phyloP scores from a whole-genome alignment of 2,888 invertebrate genomes.

The Sinhomidia bicolor region DNA sequence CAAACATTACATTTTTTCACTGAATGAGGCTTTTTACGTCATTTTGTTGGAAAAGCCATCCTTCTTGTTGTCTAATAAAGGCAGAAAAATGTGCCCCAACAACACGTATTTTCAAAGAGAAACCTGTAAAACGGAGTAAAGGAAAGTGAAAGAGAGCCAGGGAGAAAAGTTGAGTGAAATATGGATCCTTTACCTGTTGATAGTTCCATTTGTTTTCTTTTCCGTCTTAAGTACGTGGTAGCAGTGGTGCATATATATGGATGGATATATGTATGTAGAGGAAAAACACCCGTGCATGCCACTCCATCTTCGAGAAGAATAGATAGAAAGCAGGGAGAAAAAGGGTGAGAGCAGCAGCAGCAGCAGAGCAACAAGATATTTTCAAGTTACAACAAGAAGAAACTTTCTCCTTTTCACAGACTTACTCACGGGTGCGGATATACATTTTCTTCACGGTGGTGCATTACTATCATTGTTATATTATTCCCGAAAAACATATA shows the following conservation, averaged over 20 bases:
- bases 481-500: background rate
- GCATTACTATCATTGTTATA: background rate
- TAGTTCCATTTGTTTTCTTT: constrained; percentile 31
- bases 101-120: too few relatives aligned
- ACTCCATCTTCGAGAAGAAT: background rate
- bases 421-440: background rate
- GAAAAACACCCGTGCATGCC: background rate
- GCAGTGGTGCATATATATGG: background rate
- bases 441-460: constrained; percentile 10
- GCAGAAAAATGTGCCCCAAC: background rate
- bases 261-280: background rate
- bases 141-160: background rate
- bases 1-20: background rate
- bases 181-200: constrained; percentile 50
- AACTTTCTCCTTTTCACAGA: constrained; percentile 11
- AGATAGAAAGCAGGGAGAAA: background rate
- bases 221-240: background rate
- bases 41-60: background rate
- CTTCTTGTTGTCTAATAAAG: background rate
- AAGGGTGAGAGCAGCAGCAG: background rate
- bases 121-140: background rate
- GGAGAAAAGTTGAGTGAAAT: constrained; percentile 44
- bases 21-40: constrained; percentile 7
- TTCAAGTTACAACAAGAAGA: constrained; percentile 23
- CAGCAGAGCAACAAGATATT: constrained; percentile 24